Percentiles rank a stretch among this genome's conserved stretches.
These are phyloP conservation scores for Anoura caudifer DNA, from an alignment of 2,113 vertebrate genomes.

Conservation along the genomic window DNA sequence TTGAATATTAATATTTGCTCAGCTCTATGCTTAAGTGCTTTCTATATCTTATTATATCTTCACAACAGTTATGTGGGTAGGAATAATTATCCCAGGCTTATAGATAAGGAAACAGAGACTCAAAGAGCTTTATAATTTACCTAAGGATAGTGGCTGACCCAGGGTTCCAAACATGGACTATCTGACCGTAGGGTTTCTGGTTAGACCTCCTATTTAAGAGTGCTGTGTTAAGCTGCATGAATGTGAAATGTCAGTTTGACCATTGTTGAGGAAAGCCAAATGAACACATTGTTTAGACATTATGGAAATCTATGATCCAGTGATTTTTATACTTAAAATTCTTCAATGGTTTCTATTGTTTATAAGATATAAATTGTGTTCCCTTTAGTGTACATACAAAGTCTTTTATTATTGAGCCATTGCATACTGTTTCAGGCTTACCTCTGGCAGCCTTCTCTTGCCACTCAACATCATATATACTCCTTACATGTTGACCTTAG, in stretches of 20 bases:
- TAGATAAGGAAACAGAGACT: neutral
- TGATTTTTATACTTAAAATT: neutral
- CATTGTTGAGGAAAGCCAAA: neutral
- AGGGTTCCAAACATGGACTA: neutral
- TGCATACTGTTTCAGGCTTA: neutral
- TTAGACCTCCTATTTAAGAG: neutral
- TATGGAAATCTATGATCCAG: neutral
- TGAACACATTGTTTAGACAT: neutral
- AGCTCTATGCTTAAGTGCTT: neutral
- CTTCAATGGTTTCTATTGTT: neutral
- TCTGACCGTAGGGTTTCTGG: neutral
- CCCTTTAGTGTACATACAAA: neutral
- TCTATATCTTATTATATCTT: neutral
- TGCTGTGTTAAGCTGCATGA: neutral
- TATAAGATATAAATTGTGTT: neutral
- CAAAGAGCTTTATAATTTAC: neutral
- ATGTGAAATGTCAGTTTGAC: conserved; percentile 19
- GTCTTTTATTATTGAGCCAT: neutral
- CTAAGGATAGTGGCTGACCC: neutral
- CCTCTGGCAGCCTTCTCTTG: neutral
- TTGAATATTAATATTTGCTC: neutral
- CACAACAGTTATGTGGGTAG: neutral
- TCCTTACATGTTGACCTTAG: neutral
- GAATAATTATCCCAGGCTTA: neutral
- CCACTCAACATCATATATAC: neutral